phyloP scores from a whole-genome alignment of 2,797 vertebrate genomes.

The Apodemus agrarius region DNA sequence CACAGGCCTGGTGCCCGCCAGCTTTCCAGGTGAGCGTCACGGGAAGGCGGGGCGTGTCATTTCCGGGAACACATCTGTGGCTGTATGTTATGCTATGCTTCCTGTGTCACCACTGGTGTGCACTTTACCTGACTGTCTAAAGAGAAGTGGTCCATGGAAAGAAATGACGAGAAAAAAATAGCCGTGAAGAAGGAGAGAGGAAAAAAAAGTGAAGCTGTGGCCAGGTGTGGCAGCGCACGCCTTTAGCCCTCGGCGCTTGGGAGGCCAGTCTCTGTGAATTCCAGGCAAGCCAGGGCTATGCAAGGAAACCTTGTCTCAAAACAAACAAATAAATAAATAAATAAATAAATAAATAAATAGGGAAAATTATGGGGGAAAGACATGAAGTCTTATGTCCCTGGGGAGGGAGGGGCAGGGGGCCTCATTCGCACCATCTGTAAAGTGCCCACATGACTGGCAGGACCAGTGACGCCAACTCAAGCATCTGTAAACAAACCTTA shows the following conservation, averaged over 20 bases:
- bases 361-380: not conserved
- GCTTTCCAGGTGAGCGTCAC: slow-evolving; percentile 81
- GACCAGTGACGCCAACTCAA: too few relatives aligned
- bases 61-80: not conserved
- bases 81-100: not conserved
- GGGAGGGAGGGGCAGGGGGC: too few relatives aligned
- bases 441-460: rapidly evolving
- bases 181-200: not conserved
- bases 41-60: not conserved
- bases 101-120: not conserved
- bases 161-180: not conserved
- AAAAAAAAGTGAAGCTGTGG: not conserved
- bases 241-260: not conserved
- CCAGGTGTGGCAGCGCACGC: not conserved
- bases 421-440: not conserved
- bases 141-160: not conserved
- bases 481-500: not conserved
- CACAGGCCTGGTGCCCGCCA: slow-evolving; percentile 88
- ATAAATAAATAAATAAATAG: not conserved
- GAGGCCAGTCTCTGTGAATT: not conserved
- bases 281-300: not conserved
- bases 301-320: not conserved
- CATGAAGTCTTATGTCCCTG: too few relatives aligned
- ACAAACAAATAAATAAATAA: not conserved
- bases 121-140: not conserved